These are phyloP conservation scores for Mylabris sibirica DNA, from an alignment of 2,888 invertebrate genomes.

Conservation along the genomic window DNA sequence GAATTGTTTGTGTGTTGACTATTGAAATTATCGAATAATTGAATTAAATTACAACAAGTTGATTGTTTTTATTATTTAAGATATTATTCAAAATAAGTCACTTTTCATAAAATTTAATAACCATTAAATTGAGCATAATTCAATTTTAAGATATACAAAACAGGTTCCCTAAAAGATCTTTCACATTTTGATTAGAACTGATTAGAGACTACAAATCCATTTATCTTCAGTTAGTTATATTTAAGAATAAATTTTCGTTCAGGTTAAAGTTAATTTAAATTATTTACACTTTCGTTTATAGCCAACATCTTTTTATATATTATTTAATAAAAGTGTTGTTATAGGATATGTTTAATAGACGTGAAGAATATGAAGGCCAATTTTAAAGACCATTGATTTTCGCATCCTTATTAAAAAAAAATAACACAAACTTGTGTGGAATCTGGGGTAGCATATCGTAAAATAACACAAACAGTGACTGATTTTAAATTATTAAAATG, in stretches of 20 bases:
- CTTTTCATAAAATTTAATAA: background rate
- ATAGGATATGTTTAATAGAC: background rate
- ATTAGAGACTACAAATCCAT: too few relatives aligned
- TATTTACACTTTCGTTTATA: background rate
- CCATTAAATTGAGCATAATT: background rate
- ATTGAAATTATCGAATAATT: conserved; percentile 6
- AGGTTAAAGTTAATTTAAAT: background rate
- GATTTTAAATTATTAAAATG: background rate
- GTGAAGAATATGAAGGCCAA: background rate
- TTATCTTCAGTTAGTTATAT: too few relatives aligned
- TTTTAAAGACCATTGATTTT: conserved; percentile 3
- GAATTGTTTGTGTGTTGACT: background rate
- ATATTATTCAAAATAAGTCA: background rate
- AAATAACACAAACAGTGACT: background rate
- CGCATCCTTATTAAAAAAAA: conserved; percentile 9
- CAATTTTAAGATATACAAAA: background rate
- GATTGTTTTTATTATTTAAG: background rate
- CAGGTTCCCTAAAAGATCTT: background rate
- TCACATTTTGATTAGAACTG: background rate
- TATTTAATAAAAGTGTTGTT: conserved; percentile 2
- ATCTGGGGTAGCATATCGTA: background rate
- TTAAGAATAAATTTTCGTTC: too few relatives aligned
- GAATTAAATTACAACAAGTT: conserved; percentile 3
- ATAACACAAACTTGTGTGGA: background rate
- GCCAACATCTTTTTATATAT: background rate